Evolutionary conservation across 2,113 vertebrate genomes (phyloP).

Genomic region (Ciconia boyciana): DNA sequence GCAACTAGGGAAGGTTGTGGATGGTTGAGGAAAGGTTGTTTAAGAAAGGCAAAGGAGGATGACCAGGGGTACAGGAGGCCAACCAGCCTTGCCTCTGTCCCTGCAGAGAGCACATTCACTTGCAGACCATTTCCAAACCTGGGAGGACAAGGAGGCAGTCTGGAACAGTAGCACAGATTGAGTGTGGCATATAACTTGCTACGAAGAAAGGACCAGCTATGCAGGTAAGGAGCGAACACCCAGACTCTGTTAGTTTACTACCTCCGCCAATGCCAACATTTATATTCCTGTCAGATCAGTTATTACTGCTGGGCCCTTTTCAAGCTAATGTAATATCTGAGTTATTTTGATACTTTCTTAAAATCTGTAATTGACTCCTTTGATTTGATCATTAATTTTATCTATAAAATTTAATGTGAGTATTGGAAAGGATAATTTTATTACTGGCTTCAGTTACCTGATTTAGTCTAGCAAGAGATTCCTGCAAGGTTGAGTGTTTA

Average conservation of each 20-base stretch:
- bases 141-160: background rate
- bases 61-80: too few species aligned
- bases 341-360: background rate
- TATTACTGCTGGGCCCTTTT: background rate
- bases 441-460: background rate
- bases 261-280: background rate
- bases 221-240: background rate
- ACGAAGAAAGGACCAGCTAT: background rate
- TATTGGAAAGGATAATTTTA: background rate
- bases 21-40: background rate
- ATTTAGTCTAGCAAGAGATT: background rate
- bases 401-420: background rate
- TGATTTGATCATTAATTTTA: background rate
- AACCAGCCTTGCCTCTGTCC: background rate
- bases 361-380: background rate
- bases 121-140: background rate
- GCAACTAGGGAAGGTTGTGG: background rate
- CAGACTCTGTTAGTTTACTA: background rate
- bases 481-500: background rate
- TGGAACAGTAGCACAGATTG: background rate
- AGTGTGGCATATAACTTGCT: too few species aligned
- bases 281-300: background rate
- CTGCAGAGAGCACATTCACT: background rate
- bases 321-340: background rate
- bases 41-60: background rate